phyloP scores from a whole-genome alignment of 2,797 vertebrate genomes.

The Hippopotamyrus pictus region DNA sequence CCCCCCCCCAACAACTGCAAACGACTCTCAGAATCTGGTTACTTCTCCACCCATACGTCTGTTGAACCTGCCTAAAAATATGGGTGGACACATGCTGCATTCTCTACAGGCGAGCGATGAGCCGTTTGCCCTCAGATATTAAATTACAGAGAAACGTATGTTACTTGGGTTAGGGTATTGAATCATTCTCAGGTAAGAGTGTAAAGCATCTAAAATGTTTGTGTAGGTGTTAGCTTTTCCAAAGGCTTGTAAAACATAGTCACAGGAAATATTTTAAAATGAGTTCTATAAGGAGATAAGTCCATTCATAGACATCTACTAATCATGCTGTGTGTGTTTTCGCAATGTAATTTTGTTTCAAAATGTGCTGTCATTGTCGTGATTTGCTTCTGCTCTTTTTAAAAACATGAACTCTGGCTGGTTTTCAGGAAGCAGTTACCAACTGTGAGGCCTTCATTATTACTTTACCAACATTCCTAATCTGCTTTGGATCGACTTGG shows the following conservation, averaged over 20 bases:
- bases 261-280: neutral
- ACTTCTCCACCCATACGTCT: neutral
- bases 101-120: neutral
- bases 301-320: neutral
- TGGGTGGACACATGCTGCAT: neutral
- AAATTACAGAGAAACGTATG: neutral
- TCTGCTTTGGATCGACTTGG: constrained; percentile 63
- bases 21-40: neutral
- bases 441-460: constrained; percentile 57
- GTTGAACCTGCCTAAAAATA: neutral
- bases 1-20: neutral
- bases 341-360: neutral
- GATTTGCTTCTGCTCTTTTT: neutral
- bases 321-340: neutral
- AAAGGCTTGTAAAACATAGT: neutral
- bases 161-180: neutral
- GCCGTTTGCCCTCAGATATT: neutral
- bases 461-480: constrained; percentile 55
- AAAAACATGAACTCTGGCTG: neutral
- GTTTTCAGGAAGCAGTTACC: constrained; percentile 59
- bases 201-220: neutral
- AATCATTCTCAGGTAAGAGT: neutral
- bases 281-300: neutral
- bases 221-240: neutral
- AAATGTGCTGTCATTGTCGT: neutral